These are phyloP conservation scores for Dasyprocta punctata DNA, from an alignment of 2,113 vertebrate genomes.

Conservation along the genomic window DNA sequence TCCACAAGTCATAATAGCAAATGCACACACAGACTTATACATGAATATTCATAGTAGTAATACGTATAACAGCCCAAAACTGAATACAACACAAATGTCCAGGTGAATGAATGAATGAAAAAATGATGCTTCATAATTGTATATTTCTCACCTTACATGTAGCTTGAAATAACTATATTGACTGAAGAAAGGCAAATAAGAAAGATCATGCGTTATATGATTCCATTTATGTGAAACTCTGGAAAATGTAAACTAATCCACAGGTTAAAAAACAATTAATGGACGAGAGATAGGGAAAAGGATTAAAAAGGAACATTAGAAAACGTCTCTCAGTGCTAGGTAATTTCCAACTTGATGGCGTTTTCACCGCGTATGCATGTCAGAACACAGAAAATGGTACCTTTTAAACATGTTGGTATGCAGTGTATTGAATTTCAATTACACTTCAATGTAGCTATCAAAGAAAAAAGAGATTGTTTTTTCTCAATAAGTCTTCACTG, in stretches of 20 bases:
- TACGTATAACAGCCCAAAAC: neutral
- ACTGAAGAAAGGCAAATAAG: neutral
- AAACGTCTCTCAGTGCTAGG: neutral
- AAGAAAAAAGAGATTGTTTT: neutral
- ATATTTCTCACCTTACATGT: neutral
- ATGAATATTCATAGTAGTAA: neutral
- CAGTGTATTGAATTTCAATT: conserved; percentile 3
- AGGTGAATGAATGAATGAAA: neutral
- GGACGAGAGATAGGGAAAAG: neutral
- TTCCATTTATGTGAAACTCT: neutral
- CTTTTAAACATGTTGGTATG: neutral
- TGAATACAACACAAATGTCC: neutral
- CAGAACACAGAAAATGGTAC: neutral
- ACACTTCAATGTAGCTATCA: neutral
- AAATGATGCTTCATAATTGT: neutral
- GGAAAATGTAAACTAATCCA: neutral
- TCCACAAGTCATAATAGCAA: neutral
- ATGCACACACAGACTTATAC: neutral
- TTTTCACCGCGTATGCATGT: neutral
- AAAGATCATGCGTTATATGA: neutral
- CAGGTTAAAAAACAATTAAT: neutral
- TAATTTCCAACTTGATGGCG: neutral
- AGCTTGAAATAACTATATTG: neutral
- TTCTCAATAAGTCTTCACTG: neutral
- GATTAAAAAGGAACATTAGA: neutral